phyloP scores from a whole-genome alignment of 2,888 invertebrate species.

The Chrysodeixis includens region DNA sequence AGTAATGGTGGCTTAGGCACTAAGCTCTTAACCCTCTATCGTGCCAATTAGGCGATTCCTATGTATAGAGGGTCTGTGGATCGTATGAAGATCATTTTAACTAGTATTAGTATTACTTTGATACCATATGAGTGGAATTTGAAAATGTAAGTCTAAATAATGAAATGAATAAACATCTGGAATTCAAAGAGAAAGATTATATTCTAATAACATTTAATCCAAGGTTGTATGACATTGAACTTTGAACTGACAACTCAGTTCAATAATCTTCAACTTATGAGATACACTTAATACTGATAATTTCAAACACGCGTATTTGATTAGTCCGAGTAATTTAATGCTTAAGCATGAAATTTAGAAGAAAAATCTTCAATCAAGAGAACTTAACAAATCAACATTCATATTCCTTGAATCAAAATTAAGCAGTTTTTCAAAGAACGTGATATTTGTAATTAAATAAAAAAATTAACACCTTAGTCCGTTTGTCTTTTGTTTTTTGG shows the following conservation, averaged over 20 bases:
- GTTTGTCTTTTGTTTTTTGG: too few relatives aligned
- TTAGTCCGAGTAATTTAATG: too few relatives aligned
- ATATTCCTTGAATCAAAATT: too few relatives aligned
- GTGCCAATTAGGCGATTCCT: not conserved
- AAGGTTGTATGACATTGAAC: not conserved
- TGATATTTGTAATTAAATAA: too few relatives aligned
- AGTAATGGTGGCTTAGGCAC: conserved; percentile 6
- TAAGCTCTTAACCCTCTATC: conserved; percentile 1
- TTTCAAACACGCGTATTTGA: too few relatives aligned
- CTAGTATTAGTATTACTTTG: not conserved
- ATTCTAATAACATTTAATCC: not conserved
- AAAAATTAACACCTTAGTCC: too few relatives aligned
- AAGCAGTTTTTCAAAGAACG: too few relatives aligned
- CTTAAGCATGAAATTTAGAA: too few relatives aligned
- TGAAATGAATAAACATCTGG: not conserved
- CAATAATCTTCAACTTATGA: not conserved
- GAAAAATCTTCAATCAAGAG: too few relatives aligned
- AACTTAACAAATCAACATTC: too few relatives aligned
- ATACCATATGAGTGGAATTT: not conserved
- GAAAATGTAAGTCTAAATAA: not conserved
- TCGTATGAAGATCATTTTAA: not conserved
- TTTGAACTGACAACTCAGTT: not conserved
- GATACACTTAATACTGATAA: not conserved
- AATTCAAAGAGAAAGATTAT: not conserved
- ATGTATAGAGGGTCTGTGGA: not conserved